These are phyloP conservation scores for Eulemur rufifrons DNA, from an alignment of 2,113 vertebrate species.

Conservation along the genomic window DNA sequence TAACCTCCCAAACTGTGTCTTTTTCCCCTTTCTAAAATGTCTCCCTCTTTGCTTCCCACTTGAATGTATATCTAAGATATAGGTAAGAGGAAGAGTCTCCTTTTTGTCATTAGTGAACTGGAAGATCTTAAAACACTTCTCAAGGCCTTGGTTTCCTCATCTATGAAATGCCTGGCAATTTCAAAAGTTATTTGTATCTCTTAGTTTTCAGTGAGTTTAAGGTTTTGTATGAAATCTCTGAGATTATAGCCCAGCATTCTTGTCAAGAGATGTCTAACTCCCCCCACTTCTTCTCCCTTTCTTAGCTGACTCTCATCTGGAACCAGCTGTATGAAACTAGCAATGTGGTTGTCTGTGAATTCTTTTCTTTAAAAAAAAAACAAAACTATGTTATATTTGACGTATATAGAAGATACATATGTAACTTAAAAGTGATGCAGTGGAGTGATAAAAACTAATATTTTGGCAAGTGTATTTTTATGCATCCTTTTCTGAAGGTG, in stretches of 20 bases:
- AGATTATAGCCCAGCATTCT: background rate
- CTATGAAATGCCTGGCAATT: background rate
- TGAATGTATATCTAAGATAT: background rate
- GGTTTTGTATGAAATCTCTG: slow-evolving; percentile 8
- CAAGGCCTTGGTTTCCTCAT: background rate
- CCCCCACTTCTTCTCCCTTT: background rate
- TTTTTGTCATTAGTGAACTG: background rate
- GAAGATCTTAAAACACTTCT: background rate
- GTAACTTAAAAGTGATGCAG: background rate
- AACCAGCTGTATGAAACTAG: background rate
- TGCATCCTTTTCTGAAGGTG: background rate
- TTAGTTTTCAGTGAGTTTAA: background rate
- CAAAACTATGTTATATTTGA: background rate
- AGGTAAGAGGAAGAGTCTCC: background rate
- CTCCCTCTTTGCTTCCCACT: background rate
- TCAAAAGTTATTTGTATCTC: slow-evolving; percentile 2
- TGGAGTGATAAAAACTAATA: background rate
- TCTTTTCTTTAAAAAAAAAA: background rate
- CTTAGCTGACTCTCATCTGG: background rate
- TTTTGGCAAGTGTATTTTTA: background rate
- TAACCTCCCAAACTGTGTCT: background rate
- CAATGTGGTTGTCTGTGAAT: background rate
- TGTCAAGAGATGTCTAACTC: background rate
- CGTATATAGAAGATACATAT: background rate
- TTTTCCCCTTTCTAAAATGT: background rate